A percentile compares a stretch with the other conserved stretches of the same genome.
These are phyloP conservation scores for Prionailurus bengalensis DNA, from an alignment of 2,113 vertebrate genomes.

Conservation along the genomic window DNA sequence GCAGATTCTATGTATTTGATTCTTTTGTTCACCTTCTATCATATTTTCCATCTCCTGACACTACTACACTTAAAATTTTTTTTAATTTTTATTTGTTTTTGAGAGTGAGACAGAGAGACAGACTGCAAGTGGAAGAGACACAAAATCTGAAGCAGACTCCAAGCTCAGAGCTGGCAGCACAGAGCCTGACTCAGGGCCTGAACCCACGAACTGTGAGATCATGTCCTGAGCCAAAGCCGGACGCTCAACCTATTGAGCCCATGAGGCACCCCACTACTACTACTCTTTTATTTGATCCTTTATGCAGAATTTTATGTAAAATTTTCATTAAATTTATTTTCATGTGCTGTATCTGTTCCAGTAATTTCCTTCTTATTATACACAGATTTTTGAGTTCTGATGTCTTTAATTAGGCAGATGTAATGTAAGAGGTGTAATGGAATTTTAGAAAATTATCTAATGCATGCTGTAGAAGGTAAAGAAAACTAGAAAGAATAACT, in stretches of 20 bases:
- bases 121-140: no score
- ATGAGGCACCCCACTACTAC: no score
- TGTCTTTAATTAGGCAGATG: neutral
- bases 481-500: neutral
- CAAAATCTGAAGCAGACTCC: no score
- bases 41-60: neutral
- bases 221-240: no score
- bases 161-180: no score
- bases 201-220: no score
- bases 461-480: neutral
- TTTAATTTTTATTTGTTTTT: no score
- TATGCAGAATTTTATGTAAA: neutral
- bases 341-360: neutral
- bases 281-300: neutral
- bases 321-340: neutral
- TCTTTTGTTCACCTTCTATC: neutral
- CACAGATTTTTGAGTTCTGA: neutral
- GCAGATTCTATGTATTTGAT: neutral
- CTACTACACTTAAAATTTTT: no score
- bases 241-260: no score
- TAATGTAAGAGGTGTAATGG: neutral
- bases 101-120: no score
- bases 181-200: no score
- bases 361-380: neutral
- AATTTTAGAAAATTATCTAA: neutral